Evolutionary conservation across 2,797 vertebrate species (phyloP).

Genomic region (Sebastes cheni): DNA sequence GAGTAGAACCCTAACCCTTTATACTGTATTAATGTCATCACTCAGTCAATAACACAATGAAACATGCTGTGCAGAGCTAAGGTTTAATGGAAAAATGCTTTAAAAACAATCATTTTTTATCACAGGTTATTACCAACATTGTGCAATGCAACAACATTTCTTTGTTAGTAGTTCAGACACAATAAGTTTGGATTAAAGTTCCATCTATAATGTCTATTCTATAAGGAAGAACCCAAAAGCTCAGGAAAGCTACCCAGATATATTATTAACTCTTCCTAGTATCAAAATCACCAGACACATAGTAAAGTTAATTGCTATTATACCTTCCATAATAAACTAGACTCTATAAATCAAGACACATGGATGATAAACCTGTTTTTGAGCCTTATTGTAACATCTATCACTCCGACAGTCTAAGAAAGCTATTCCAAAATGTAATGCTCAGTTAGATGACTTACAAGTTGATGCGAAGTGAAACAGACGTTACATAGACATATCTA

Average conservation of each 20-base stretch:
- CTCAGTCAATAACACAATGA: constrained; percentile 28
- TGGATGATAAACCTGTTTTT: constrained; percentile 22
- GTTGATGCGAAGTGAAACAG: constrained; percentile 49
- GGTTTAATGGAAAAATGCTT: constrained; percentile 71
- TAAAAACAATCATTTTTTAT: constrained; percentile 61
- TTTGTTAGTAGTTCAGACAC: constrained; percentile 49
- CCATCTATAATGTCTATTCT: constrained; percentile 42
- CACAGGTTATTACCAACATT: constrained; percentile 62
- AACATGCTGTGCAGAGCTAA: constrained; percentile 46
- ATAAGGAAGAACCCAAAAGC: constrained; percentile 43
- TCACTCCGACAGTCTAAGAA: constrained; percentile 40
- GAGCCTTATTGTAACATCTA: constrained; percentile 35
- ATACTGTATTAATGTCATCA: background rate
- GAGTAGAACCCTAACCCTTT: background rate
- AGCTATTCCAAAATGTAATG: constrained; percentile 28
- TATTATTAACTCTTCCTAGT: constrained; percentile 50
- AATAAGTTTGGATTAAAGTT: constrained; percentile 49
- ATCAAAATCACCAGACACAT: constrained; percentile 70
- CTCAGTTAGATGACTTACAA: constrained; percentile 41
- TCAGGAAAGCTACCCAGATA: constrained; percentile 52
- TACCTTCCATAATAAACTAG: constrained; percentile 35
- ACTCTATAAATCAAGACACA: constrained; percentile 36
- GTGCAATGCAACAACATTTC: constrained; percentile 58
- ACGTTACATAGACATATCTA: constrained; percentile 45
- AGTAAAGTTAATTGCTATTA: constrained; percentile 54